Base-by-base conservation (phyloP, 1,140 invertebrate genomes). In the Drosophila sulfurigaster region DNA sequence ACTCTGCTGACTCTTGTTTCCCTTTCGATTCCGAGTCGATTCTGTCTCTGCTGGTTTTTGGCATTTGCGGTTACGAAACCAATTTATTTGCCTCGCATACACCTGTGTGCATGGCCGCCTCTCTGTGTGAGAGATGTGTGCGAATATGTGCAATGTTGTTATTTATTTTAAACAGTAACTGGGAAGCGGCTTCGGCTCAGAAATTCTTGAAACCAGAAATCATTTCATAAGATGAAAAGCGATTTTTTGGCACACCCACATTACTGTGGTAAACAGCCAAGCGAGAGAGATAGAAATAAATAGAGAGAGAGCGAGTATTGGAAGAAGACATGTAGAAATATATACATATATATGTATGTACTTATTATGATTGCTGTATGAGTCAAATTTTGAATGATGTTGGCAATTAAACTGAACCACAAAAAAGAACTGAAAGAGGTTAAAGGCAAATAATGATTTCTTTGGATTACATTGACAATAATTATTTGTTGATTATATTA, bases 51-150 rank as follows among this genome's bases (percentile, higher is more conserved):
- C 64, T 75, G 76, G 78, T 77, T 62, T 75, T 91, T 83, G 85
- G 79, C 81, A 87, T 81, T 82, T 91, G 90, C 82, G 90, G 90
- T 91, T 91, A 78, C 90, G 90, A 91, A 91, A 91, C 89, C 90
- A 91, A 91, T 91, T 91, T 91, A 91, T 91, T 91, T 91, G 78
- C 69, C 70, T 78, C 74, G 15, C 30, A n/a, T 57, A 43, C 32
- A 51, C 68, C 43, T 63, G 65, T 67, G 32, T 59, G 30, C 15
- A 15, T 63, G 43, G 46, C 51, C 52, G 38, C 67, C 7, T 38
- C 7, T 38, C 2, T 38, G 10, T 16, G 15, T 30, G 35, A 35
- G 41, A 67, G 48, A 38, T 57, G 67, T 75, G 28, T 48, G 28
- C 56, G 48, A 16, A 45, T 70, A 52, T 58, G 72, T 79, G 57